A percentile compares a stretch with the other conserved stretches of the same genome.
phyloP scores from a whole-genome alignment of 2,888 invertebrate species.

The Glyphotaelius pellucidus region DNA sequence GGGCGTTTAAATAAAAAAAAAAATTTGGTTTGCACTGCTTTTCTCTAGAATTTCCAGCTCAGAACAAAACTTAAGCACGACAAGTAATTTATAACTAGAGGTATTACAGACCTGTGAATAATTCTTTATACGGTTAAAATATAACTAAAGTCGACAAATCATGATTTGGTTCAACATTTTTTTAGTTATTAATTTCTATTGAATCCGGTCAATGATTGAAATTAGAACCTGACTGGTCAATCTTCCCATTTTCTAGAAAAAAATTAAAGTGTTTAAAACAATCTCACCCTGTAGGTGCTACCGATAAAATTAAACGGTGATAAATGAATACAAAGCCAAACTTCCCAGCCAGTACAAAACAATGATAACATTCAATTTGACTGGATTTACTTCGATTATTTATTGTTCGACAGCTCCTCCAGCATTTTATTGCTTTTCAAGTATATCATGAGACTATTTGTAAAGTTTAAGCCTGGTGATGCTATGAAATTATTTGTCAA shows the following conservation, averaged over 20 bases:
- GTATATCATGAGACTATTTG: neutral
- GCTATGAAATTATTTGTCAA: neutral
- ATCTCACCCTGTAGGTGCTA: neutral
- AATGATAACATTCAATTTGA: neutral
- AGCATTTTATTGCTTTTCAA: neutral
- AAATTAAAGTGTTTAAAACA: neutral
- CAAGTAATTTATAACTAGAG: too few relatives aligned
- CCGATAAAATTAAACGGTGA: neutral
- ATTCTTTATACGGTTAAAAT: too few relatives aligned
- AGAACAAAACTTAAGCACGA: too few relatives aligned
- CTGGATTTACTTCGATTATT: neutral
- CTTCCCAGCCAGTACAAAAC: neutral
- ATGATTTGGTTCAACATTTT: neutral
- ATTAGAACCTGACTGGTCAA: neutral
- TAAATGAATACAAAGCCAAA: neutral
- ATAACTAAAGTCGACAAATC: too few relatives aligned
- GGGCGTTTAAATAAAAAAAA: too few relatives aligned
- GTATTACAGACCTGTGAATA: too few relatives aligned
- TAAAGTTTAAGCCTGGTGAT: neutral
- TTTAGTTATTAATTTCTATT: neutral
- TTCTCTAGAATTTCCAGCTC: too few relatives aligned
- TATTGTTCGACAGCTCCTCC: neutral
- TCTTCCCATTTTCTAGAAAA: neutral
- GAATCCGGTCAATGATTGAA: neutral
- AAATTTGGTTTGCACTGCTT: too few relatives aligned